A percentile compares a stretch with the other conserved stretches of the same genome.
phyloP scores from a whole-genome alignment of 2,888 invertebrate genomes.

The Saturnia pavonia region DNA sequence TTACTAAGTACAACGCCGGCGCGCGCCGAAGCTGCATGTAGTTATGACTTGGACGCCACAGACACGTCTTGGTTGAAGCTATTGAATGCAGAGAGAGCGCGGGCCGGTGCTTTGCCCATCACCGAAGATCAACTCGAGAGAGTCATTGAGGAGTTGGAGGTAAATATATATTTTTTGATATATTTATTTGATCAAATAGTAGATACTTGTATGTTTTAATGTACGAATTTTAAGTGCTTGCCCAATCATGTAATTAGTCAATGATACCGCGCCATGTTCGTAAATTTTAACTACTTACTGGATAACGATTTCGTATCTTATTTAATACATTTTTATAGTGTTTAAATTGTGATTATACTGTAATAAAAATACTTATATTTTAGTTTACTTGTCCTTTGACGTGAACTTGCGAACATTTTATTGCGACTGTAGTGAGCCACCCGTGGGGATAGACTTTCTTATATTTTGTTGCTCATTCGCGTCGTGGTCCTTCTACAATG shows the following conservation, averaged over 20 bases:
- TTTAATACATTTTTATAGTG: no score
- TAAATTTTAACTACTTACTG: background rate
- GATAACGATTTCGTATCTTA: background rate
- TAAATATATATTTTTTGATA: constrained; percentile 43
- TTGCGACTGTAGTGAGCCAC: background rate
- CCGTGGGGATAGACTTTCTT: background rate
- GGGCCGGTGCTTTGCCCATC: constrained; percentile 87
- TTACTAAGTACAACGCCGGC: constrained; percentile 92
- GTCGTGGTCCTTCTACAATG: background rate
- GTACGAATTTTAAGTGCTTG: background rate
- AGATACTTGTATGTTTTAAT: background rate
- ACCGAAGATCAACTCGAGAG: constrained; percentile 94
- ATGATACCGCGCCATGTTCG: background rate
- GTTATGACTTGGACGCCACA: constrained; percentile 96
- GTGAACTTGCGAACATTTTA: background rate
- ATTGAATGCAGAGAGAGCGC: constrained; percentile 93
- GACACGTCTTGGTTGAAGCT: constrained; percentile 95
- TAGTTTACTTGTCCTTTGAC: background rate
- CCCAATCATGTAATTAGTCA: background rate
- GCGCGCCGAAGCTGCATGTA: constrained; percentile 95
- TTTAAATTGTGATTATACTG: background rate
- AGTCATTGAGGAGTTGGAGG: constrained; percentile 95
- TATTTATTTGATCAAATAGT: background rate
- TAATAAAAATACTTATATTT: background rate
- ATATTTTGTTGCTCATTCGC: background rate